These are phyloP conservation scores for Lagopus leucura DNA, from an alignment of 2,113 vertebrate genomes.

Conservation along the genomic window DNA sequence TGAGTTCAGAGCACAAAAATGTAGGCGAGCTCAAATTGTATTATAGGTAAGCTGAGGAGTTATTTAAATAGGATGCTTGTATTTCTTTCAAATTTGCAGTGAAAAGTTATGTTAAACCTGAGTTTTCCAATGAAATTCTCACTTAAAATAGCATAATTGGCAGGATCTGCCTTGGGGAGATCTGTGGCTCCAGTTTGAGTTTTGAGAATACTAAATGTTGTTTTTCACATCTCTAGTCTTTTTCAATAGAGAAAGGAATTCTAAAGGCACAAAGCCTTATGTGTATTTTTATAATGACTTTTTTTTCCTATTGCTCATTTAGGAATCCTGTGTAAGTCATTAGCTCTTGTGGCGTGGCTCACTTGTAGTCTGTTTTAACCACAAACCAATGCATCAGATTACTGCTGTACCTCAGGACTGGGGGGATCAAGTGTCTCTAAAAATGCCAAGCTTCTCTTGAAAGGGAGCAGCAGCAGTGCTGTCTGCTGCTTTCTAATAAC, in stretches of 20 bases:
- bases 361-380: neutral
- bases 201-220: neutral
- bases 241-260: neutral
- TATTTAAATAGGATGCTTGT: neutral
- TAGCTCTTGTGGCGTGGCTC: neutral
- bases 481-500: neutral
- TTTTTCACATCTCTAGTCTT: neutral
- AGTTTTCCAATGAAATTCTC: neutral
- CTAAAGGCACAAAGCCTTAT: neutral
- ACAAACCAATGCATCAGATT: neutral
- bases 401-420: neutral
- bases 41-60: neutral
- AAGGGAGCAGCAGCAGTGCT: neutral
- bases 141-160: neutral
- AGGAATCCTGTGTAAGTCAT: neutral
- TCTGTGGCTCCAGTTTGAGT: neutral
- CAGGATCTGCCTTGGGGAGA: neutral
- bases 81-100: neutral
- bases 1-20: neutral
- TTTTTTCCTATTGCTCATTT: neutral
- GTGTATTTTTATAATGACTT: neutral
- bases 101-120: neutral
- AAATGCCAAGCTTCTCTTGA: neutral
- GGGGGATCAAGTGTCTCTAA: neutral
- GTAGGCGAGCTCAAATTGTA: rapidly evolving